Conservation (phyloP, 2,797 vertebrate genomes). For the Lagothrix lagotricha region DNA sequence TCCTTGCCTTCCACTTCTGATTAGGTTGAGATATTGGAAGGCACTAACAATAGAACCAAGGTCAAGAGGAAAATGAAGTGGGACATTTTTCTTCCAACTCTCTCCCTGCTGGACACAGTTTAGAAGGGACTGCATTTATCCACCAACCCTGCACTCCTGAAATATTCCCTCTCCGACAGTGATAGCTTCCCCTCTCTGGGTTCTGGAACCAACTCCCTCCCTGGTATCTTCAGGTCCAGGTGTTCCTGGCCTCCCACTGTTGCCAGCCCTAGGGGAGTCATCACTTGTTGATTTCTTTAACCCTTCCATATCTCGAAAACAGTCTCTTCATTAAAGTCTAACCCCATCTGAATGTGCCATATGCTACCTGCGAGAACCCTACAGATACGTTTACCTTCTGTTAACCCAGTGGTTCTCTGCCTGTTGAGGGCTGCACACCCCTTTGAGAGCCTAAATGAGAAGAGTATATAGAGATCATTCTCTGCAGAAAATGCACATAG, state of each 20-base stretch:
- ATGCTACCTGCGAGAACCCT: conserved; percentile 57
- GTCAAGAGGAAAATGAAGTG: neutral
- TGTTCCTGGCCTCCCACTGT: neutral
- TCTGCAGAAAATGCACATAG: neutral
- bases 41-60: neutral
- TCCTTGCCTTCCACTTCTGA: neutral
- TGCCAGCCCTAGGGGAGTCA: neutral
- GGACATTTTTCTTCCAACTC: neutral
- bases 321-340: conserved; percentile 59
- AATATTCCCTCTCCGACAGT: neutral
- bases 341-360: conserved; percentile 32
- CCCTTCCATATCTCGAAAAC: neutral
- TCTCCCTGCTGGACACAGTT: neutral
- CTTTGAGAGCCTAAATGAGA: conserved; percentile 20
- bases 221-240: neutral
- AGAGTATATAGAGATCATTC: neutral
- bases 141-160: neutral
- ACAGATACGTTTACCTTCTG: neutral
- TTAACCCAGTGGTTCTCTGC: conserved; percentile 23
- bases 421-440: neutral
- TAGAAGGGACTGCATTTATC: neutral
- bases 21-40: neutral
- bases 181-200: neutral
- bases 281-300: conserved; percentile 48
- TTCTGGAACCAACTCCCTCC: neutral